A percentile compares a stretch with the other conserved stretches of the same genome.
phyloP scores from a whole-genome alignment of 1,140 invertebrate genomes.

The Drosophila nebulosa region DNA sequence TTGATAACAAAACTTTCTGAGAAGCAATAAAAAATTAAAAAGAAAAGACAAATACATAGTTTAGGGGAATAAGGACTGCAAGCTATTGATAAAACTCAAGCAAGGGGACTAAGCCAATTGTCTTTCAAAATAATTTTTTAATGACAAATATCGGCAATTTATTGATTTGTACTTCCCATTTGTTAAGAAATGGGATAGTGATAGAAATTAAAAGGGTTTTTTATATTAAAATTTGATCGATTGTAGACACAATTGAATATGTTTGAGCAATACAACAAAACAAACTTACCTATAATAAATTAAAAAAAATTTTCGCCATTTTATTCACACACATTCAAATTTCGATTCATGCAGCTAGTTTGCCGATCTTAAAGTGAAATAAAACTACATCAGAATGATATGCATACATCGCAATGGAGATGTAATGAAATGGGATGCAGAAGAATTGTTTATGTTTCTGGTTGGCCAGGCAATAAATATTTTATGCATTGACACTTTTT shows the following conservation, averaged over 20 bases:
- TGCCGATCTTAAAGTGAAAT: background rate
- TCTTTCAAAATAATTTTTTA: background rate
- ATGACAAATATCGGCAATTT: too few relatives aligned
- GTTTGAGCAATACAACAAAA: too few relatives aligned
- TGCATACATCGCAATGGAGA: too few relatives aligned
- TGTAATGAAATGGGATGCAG: background rate
- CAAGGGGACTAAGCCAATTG: background rate
- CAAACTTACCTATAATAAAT: too few relatives aligned
- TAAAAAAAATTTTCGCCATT: background rate
- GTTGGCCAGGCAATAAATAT: constrained; percentile 49
- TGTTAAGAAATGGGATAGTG: too few relatives aligned
- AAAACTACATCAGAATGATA: background rate
- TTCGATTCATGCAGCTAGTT: background rate
- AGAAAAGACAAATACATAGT: background rate
- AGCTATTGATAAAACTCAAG: background rate
- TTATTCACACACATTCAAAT: background rate
- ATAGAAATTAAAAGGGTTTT: too few relatives aligned
- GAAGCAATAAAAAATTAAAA: background rate
- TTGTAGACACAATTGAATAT: background rate
- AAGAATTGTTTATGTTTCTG: constrained; percentile 27
- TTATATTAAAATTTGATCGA: too few relatives aligned
- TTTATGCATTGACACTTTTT: constrained; percentile 59
- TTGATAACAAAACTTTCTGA: background rate
- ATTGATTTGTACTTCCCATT: too few relatives aligned
- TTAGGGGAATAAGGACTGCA: background rate